Conservation (phyloP, 2,113 vertebrate genomes). For the Microtus ochrogaster region DNA sequence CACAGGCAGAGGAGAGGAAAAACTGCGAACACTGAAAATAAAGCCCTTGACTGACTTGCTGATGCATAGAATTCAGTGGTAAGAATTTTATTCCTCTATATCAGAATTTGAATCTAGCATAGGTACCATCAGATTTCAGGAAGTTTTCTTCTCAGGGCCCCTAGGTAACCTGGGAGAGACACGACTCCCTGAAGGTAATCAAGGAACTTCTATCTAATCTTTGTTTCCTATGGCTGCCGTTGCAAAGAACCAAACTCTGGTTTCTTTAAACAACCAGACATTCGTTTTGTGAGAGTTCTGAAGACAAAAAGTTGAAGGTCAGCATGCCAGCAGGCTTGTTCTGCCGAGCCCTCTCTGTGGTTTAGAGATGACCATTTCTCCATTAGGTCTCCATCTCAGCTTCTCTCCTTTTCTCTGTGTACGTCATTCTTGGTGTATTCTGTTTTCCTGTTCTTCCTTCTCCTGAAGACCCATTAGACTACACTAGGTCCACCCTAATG, state of each 20-base stretch:
- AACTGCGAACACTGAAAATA: not conserved
- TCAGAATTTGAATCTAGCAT: constrained; percentile 28
- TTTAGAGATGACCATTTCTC: not conserved
- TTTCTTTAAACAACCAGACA: not conserved
- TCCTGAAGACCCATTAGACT: not conserved
- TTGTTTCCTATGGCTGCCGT: not conserved
- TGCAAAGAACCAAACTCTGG: not conserved
- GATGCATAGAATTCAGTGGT: not conserved
- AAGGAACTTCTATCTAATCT: not conserved
- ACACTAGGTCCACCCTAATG: not conserved
- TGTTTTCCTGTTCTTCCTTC: not conserved
- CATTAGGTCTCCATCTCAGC: not conserved
- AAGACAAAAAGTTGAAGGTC: not conserved
- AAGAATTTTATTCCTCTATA: not conserved
- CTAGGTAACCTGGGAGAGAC: not conserved
- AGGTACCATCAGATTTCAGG: not conserved
- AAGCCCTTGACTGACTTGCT: not conserved
- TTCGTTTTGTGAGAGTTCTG: not conserved
- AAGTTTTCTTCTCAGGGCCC: not conserved
- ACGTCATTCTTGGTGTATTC: fast-evolving
- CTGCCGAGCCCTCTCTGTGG: not conserved
- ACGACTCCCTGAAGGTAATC: not conserved
- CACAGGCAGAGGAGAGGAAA: not conserved
- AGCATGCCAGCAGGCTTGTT: not conserved
- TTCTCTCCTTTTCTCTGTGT: not conserved